These are phyloP conservation scores for Bryconaethiops microstoma DNA, from an alignment of 2,797 vertebrate species.

Conservation along the genomic window DNA sequence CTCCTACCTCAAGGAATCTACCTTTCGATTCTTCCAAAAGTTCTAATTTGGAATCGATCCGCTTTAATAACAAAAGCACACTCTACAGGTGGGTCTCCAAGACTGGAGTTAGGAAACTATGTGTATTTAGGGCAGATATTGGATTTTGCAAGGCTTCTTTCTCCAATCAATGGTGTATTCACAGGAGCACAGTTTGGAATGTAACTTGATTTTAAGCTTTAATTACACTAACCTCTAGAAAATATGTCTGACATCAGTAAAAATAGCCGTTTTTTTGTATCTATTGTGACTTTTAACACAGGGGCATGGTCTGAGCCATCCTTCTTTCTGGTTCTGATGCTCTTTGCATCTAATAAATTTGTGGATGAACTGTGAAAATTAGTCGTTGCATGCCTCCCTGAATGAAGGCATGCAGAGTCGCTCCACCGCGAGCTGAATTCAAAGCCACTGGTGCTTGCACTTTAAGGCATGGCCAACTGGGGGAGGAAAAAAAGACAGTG, in stretches of 20 bases:
- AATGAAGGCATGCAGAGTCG: neutral
- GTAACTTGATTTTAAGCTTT: neutral
- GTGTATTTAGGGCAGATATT: no score
- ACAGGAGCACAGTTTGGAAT: neutral
- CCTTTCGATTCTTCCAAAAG: no score
- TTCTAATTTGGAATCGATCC: no score
- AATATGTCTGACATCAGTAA: slow-evolving; percentile 21
- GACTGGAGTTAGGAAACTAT: no score
- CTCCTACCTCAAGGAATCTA: no score
- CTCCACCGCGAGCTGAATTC: slow-evolving; percentile 13
- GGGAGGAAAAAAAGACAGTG: neutral
- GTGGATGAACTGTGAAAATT: slow-evolving; percentile 1
- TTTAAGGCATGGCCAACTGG: slow-evolving; percentile 65
- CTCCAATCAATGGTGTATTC: no score
- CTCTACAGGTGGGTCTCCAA: no score
- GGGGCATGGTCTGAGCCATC: neutral
- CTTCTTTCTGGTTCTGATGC: neutral
- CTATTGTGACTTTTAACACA: slow-evolving; percentile 3
- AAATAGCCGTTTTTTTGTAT: neutral
- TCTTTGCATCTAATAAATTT: neutral
- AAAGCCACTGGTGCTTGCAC: slow-evolving; percentile 38
- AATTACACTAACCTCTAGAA: neutral
- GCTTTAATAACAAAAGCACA: no score
- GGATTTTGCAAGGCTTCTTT: no score
- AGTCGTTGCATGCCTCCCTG: slow-evolving; percentile 5